Conservation (phyloP, 1,140 invertebrate genomes). For the Drosophila pachea region DNA sequence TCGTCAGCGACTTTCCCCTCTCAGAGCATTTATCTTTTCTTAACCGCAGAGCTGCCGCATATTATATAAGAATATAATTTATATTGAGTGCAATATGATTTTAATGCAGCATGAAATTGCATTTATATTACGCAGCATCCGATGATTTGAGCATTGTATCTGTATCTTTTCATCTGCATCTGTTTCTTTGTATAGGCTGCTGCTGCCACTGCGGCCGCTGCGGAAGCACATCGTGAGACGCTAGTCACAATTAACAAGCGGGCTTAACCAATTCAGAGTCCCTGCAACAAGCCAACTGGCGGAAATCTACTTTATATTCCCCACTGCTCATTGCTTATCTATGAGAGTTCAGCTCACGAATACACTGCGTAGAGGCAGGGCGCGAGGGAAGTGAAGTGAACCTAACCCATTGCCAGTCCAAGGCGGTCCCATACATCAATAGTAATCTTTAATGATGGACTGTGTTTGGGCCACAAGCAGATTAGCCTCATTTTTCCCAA, state of each 20-base stretch:
- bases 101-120: constrained; percentile 65
- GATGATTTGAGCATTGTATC: constrained; percentile 8
- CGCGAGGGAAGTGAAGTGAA: no score
- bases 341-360: constrained; percentile 39
- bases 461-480: no score
- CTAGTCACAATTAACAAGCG: constrained; percentile 34
- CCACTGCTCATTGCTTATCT: constrained; percentile 47
- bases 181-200: not conserved
- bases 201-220: constrained; percentile 1
- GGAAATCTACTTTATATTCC: constrained; percentile 57
- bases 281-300: constrained; percentile 36
- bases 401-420: no score
- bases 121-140: constrained; percentile 48
- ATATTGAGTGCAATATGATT: not conserved
- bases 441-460: no score
- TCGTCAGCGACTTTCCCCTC: constrained; percentile 17
- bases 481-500: no score
- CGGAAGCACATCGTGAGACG: constrained; percentile 54
- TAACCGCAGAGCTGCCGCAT: not conserved
- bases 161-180: constrained; percentile 8
- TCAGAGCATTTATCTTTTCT: constrained; percentile 8
- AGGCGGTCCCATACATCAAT: no score
- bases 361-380: no score
- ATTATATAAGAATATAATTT: constrained; percentile 56
- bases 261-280: constrained; percentile 56